A percentile compares a stretch with the other conserved stretches of the same genome.
Evolutionary conservation across 2,113 vertebrate genomes (phyloP).

Genomic region (Hippolais icterina): DNA sequence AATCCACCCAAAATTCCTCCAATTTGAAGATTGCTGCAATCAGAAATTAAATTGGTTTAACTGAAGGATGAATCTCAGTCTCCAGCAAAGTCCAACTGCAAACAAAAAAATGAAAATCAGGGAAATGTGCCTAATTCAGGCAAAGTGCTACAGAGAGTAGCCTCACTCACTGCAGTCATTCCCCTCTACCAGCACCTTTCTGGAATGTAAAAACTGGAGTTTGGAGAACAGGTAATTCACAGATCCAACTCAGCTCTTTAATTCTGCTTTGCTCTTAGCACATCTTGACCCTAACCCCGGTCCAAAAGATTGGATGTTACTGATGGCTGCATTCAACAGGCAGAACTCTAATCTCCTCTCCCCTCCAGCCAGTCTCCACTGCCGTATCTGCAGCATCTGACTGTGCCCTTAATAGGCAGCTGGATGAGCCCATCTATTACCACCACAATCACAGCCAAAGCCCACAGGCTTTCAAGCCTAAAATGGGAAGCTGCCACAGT

Average conservation of each 20-base stretch:
- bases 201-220: background rate
- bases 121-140: background rate
- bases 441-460: background rate
- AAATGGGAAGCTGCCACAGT: background rate
- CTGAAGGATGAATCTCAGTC: background rate
- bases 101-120: background rate
- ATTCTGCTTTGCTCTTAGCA: background rate
- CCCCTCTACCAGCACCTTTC: background rate
- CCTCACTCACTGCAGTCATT: fast-evolving
- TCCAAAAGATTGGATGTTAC: background rate
- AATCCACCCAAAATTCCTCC: background rate
- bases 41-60: background rate
- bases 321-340: background rate
- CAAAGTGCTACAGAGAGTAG: background rate
- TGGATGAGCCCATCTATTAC: background rate
- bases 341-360: background rate
- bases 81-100: background rate
- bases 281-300: background rate
- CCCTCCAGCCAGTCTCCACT: background rate
- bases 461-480: background rate
- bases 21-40: background rate
- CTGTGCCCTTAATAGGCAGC: background rate
- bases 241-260: background rate
- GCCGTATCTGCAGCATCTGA: background rate
- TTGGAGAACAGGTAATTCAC: background rate